phyloP scores from a whole-genome alignment of 2,888 invertebrate genomes.

The Sminthurides aquaticus region DNA sequence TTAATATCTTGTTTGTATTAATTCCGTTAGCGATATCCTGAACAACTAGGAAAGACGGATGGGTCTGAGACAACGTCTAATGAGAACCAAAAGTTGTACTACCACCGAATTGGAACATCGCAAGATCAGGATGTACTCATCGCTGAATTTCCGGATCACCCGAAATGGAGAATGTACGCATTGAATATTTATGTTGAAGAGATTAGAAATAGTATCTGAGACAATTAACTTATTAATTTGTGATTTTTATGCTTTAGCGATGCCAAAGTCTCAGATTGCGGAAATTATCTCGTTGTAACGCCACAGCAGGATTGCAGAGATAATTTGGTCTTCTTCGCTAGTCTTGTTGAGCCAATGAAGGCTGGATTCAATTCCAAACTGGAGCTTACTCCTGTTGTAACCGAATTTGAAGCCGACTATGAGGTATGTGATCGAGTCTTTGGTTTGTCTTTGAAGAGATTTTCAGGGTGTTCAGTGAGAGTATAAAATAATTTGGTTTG shows the following conservation, averaged over 20 bases:
- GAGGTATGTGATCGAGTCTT: conserved; percentile 67
- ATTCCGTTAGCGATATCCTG: conserved; percentile 63
- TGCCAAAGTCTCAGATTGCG: conserved; percentile 82
- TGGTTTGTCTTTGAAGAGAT: not conserved
- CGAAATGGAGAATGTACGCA: conserved; percentile 82
- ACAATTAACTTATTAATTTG: too few species aligned
- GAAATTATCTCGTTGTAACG: conserved; percentile 73
- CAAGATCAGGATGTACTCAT: conserved; percentile 79
- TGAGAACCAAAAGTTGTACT: conserved; percentile 86
- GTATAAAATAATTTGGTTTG: too few species aligned
- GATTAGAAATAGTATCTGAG: too few species aligned
- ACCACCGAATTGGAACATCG: conserved; percentile 77
- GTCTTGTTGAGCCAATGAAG: conserved; percentile 53
- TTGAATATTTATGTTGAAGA: too few species aligned
- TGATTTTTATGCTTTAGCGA: too few species aligned
- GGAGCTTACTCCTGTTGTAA: conserved; percentile 69
- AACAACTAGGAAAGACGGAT: conserved; percentile 73
- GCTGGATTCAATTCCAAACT: conserved; percentile 55
- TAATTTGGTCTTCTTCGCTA: conserved; percentile 78
- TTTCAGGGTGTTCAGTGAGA: not conserved
- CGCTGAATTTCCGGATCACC: conserved; percentile 83
- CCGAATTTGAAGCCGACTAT: conserved; percentile 86
- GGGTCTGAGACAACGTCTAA: conserved; percentile 84
- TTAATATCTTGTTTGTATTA: not conserved
- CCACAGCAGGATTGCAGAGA: conserved; percentile 84